phyloP scores from a whole-genome alignment of 2,113 vertebrate genomes.

The Prunella fulvescens region DNA sequence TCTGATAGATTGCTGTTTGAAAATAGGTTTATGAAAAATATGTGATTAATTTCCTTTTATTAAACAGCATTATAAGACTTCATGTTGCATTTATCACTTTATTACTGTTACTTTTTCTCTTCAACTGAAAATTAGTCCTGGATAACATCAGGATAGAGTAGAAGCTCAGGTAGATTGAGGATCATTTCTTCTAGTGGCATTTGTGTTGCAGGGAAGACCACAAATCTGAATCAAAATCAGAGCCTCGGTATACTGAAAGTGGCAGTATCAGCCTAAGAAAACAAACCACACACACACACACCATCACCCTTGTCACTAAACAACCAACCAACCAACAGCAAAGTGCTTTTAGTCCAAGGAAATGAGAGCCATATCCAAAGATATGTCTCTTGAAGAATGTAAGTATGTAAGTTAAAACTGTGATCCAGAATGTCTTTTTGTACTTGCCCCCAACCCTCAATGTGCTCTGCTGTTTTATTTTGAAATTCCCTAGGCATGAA shows the following conservation, averaged over 20 bases:
- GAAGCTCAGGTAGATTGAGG: conserved; percentile 17
- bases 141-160: conserved; percentile 44
- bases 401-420: neutral
- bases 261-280: neutral
- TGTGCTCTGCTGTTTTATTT: neutral
- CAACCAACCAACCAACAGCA: neutral
- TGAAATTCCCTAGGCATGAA: neutral
- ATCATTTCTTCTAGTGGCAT: neutral
- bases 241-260: neutral
- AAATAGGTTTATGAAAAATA: conserved; percentile 81
- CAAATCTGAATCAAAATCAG: neutral
- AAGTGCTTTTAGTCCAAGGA: neutral
- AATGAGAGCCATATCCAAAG: neutral
- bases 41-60: conserved; percentile 80
- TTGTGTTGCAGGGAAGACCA: neutral
- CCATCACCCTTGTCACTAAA: neutral
- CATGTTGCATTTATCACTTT: conserved; percentile 76
- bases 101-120: conserved; percentile 68
- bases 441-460: neutral
- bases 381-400: neutral
- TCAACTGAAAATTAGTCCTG: conserved; percentile 57
- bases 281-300: neutral
- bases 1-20: conserved; percentile 79
- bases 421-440: neutral
- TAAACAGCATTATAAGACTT: conserved; percentile 77